These are phyloP conservation scores for Cantharis nigra DNA, from an alignment of 2,888 invertebrate species.

Conservation along the genomic window DNA sequence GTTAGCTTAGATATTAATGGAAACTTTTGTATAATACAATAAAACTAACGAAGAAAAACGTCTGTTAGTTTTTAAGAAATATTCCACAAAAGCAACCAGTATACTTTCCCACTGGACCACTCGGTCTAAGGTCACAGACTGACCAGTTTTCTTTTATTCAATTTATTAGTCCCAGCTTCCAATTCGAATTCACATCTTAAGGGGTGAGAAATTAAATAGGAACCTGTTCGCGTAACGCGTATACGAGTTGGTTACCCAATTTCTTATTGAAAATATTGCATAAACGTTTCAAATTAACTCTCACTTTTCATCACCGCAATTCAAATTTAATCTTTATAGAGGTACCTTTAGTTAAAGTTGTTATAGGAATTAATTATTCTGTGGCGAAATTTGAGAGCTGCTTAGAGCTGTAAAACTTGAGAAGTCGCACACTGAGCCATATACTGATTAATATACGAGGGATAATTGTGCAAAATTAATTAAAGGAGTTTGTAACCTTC, in stretches of 20 bases:
- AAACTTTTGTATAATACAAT: not conserved
- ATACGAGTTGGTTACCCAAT: not conserved
- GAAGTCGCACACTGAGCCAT: conserved; percentile 31
- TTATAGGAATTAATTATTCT: conserved; percentile 32
- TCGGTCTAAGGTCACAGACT: not conserved
- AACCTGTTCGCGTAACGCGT: not conserved
- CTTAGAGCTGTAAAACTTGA: conserved; percentile 31
- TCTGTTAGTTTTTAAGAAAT: not conserved
- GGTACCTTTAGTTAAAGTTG: conserved; percentile 22
- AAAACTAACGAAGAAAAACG: not conserved
- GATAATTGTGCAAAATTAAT: conserved; percentile 57
- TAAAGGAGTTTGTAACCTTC: conserved; percentile 58
- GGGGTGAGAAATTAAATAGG: not conserved
- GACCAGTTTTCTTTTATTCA: not conserved
- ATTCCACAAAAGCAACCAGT: not conserved
- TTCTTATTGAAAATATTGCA: not conserved
- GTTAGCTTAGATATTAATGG: conserved; percentile 11
- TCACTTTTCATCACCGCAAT: conserved; percentile 23
- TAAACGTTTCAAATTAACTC: conserved; percentile 11
- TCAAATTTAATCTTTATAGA: conserved; percentile 27
- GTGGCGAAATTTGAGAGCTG: conserved; percentile 29
- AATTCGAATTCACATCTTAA: not conserved
- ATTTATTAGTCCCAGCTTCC: not conserved
- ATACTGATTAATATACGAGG: conserved; percentile 57
- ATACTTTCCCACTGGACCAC: conserved; percentile 1